Evolutionary conservation across 2,888 invertebrate genomes (phyloP).

Genomic region (Phalangium opilio): DNA sequence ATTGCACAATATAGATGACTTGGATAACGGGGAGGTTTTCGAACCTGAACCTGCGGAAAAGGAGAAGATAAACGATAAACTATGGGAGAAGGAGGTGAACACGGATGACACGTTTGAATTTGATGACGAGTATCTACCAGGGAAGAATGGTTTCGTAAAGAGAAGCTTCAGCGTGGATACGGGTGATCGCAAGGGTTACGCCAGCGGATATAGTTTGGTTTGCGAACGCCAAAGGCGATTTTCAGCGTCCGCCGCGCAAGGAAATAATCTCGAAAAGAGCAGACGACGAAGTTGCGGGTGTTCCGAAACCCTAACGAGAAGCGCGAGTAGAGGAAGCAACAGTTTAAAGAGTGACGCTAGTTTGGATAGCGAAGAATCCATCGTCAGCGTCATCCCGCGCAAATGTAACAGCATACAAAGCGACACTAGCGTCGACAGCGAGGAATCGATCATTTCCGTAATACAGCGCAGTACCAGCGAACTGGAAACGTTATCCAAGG

Average conservation of each 20-base stretch:
- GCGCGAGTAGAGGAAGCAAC: slow-evolving; percentile 12
- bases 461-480: slow-evolving; percentile 35
- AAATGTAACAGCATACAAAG: slow-evolving; percentile 62
- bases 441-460: slow-evolving; percentile 83
- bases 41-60: no score
- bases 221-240: slow-evolving; percentile 14
- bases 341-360: slow-evolving; percentile 19
- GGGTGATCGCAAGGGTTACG: slow-evolving; percentile 8
- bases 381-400: slow-evolving; percentile 20
- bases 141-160: slow-evolving; percentile 11
- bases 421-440: slow-evolving; percentile 83
- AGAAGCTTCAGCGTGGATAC: slow-evolving; percentile 21
- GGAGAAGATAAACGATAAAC: no score
- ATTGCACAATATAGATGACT: slow-evolving; percentile 10
- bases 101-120: no score
- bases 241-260: slow-evolving; percentile 16
- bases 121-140: no score
- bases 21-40: no score
- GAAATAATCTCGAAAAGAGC: background rate
- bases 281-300: slow-evolving; percentile 1
- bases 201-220: background rate
- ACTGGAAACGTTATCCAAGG: slow-evolving; percentile 5
- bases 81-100: no score
- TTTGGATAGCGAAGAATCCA: slow-evolving; percentile 21
- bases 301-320: slow-evolving; percentile 9